These are phyloP conservation scores for Hippolais icterina DNA, from an alignment of 2,113 vertebrate genomes.

Conservation along the genomic window DNA sequence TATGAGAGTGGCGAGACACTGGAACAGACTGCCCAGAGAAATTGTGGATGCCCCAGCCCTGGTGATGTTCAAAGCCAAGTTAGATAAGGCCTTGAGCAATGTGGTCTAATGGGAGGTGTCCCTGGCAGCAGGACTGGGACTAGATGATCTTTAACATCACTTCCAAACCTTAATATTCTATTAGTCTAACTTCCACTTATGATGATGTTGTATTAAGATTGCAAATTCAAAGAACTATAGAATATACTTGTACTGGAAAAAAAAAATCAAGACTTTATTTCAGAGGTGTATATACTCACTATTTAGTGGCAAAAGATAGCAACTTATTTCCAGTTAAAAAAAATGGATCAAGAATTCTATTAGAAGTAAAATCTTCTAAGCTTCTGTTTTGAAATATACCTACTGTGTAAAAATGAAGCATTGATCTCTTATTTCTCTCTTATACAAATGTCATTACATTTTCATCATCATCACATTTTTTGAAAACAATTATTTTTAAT, in stretches of 20 bases:
- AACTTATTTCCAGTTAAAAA: background rate
- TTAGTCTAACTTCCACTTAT: background rate
- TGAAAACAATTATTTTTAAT: background rate
- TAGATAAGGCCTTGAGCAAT: background rate
- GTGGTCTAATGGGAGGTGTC: background rate
- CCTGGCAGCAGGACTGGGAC: background rate
- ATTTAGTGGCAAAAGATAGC: background rate
- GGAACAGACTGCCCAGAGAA: background rate
- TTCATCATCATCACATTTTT: background rate
- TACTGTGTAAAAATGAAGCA: background rate
- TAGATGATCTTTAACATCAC: background rate
- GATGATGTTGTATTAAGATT: background rate
- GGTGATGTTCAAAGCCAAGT: background rate
- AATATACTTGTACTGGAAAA: background rate
- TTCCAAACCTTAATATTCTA: background rate
- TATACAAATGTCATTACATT: background rate
- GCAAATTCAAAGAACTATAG: background rate
- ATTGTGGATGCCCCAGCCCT: background rate
- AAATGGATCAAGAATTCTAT: background rate
- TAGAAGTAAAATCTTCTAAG: background rate
- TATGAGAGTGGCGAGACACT: background rate
- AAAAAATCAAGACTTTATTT: background rate
- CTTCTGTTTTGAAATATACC: background rate
- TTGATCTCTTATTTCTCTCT: background rate
- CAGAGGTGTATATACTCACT: background rate